Conservation (phyloP, 2,888 invertebrate genomes). For the Pristionchus entomophagus region DNA sequence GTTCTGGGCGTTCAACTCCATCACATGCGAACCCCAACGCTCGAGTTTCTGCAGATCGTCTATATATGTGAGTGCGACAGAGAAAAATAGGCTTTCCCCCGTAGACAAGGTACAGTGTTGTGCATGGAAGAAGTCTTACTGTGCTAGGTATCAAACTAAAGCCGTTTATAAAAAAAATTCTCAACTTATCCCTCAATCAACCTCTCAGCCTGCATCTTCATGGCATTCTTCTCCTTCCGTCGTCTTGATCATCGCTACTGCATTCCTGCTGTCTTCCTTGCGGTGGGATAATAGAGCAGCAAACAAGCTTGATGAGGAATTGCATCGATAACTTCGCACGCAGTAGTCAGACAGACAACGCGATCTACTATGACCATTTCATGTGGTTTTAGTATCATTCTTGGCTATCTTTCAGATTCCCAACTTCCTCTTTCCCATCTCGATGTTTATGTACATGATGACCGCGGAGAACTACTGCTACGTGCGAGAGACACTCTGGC, state of each 20-base stretch:
- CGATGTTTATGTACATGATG: conserved; percentile 15
- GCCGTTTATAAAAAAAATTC: too few species aligned
- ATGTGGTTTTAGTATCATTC: too few species aligned
- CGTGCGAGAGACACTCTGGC: conserved; percentile 3
- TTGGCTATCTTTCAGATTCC: conserved; percentile 20
- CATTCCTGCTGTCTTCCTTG: neutral
- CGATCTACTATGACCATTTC: too few species aligned
- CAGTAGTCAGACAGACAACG: too few species aligned
- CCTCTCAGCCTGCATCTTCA: neutral
- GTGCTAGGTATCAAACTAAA: too few species aligned
- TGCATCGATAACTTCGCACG: too few species aligned
- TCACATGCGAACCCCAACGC: neutral
- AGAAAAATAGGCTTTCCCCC: too few species aligned
- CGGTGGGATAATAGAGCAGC: neutral
- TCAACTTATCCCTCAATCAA: too few species aligned
- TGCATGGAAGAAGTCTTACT: too few species aligned
- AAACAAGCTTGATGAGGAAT: too few species aligned
- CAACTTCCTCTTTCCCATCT: conserved; percentile 1
- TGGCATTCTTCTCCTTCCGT: conserved; percentile 15
- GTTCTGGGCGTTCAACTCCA: neutral
- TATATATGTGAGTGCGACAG: neutral
- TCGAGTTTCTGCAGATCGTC: neutral
- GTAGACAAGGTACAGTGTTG: too few species aligned
- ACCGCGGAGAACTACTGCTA: conserved; percentile 35
- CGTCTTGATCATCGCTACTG: neutral